phyloP scores from a whole-genome alignment of 2,888 invertebrate species.

The Biston betularia region DNA sequence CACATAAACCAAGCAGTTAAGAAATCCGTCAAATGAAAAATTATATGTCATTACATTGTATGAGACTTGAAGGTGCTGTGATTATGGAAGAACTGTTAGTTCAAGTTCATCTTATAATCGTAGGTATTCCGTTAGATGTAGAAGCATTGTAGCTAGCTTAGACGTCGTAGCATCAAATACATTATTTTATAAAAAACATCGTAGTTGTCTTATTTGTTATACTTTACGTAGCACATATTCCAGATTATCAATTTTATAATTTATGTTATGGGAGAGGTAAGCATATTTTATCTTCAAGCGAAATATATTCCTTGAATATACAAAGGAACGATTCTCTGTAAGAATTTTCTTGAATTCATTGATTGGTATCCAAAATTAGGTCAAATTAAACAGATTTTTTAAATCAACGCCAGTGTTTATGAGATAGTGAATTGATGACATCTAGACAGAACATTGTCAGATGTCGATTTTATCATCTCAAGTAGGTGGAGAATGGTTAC shows the following conservation, averaged over 20 bases:
- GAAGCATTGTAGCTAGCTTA: neutral
- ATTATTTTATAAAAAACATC: neutral
- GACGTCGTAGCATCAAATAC: neutral
- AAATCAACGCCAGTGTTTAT: neutral
- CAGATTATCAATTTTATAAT: neutral
- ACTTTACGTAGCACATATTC: neutral
- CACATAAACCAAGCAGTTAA: slow-evolving; percentile 46
- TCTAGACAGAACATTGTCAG: neutral
- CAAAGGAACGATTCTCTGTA: slow-evolving; percentile 3
- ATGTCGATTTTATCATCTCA: no score
- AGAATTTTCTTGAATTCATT: neutral
- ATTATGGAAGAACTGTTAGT: neutral
- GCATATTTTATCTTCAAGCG: neutral
- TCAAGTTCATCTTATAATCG: neutral
- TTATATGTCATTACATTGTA: slow-evolving; percentile 36
- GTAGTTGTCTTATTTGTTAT: neutral
- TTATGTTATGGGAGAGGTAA: neutral
- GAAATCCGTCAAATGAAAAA: slow-evolving; percentile 29
- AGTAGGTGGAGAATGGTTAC: no score
- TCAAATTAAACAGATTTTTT: neutral
- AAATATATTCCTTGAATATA: slow-evolving; percentile 15
- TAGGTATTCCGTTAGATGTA: neutral
- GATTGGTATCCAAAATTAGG: neutral
- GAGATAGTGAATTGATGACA: neutral
- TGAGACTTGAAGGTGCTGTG: neutral